phyloP scores from a whole-genome alignment of 2,797 vertebrate genomes.

The Siniperca scherzeri region DNA sequence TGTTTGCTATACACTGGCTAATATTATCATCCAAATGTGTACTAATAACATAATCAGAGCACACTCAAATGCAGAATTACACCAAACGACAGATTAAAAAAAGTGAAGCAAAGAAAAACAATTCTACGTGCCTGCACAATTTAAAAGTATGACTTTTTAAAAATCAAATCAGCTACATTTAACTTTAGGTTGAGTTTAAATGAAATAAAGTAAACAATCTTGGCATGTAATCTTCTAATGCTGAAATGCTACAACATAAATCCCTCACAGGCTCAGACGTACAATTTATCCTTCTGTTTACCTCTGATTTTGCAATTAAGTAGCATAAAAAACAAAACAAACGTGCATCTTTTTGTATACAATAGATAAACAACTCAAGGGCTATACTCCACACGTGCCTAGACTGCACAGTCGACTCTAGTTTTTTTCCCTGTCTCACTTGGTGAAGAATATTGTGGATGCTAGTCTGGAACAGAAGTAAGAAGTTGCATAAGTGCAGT shows the following conservation, averaged over 20 bases:
- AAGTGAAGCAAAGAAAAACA: slow-evolving; percentile 1
- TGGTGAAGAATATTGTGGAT: not conserved
- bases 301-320: slow-evolving; percentile 66
- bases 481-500: slow-evolving; percentile 36
- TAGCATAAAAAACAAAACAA: slow-evolving; percentile 37
- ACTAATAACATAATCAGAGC: slow-evolving; percentile 45
- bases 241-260: slow-evolving; percentile 41
- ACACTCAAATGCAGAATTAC: slow-evolving; percentile 24
- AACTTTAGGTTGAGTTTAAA: slow-evolving; percentile 46
- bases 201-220: slow-evolving; percentile 63
- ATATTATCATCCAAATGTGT: slow-evolving; percentile 56
- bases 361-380: slow-evolving; percentile 65
- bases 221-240: slow-evolving; percentile 49
- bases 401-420: not conserved
- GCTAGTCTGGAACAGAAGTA: slow-evolving; percentile 13
- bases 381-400: not conserved
- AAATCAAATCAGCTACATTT: slow-evolving; percentile 46
- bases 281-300: slow-evolving; percentile 60
- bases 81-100: slow-evolving; percentile 22
- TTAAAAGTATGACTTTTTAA: slow-evolving; percentile 25
- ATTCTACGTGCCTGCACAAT: not conserved
- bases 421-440: not conserved
- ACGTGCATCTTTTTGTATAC: slow-evolving; percentile 18
- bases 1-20: slow-evolving; percentile 51
- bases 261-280: slow-evolving; percentile 58